phyloP scores from a whole-genome alignment of 2,888 invertebrate species.

The Axea sp. region DNA sequence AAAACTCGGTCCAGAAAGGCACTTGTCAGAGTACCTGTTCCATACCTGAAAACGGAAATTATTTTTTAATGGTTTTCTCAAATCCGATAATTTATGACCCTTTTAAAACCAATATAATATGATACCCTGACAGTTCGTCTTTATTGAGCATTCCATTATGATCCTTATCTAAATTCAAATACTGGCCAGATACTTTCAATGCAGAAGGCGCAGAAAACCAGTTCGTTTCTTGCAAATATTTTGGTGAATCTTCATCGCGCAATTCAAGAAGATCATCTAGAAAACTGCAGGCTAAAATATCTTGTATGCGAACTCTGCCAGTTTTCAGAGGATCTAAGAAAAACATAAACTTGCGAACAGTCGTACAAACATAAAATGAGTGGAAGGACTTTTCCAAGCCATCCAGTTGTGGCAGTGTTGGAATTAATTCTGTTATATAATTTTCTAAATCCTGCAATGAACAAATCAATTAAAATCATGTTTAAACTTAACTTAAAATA shows the following conservation, averaged over 20 bases:
- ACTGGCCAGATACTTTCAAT: slow-evolving; percentile 94
- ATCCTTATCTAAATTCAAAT: slow-evolving; percentile 94
- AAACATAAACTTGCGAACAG: slow-evolving; percentile 97
- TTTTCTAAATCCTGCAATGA: slow-evolving; percentile 93
- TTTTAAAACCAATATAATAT: too few species aligned
- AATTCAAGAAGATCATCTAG: slow-evolving; percentile 94
- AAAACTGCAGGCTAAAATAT: slow-evolving; percentile 94
- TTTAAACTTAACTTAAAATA: too few species aligned
- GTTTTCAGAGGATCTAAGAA: slow-evolving; percentile 94
- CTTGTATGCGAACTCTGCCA: slow-evolving; percentile 93
- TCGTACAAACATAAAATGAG: slow-evolving; percentile 97
- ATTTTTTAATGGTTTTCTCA: too few species aligned
- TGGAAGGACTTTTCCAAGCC: slow-evolving; percentile 96
- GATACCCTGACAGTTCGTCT: slow-evolving; percentile 92
- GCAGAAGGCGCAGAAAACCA: slow-evolving; percentile 96
- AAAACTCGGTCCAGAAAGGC: slow-evolving; percentile 96
- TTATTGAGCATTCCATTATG: slow-evolving; percentile 98
- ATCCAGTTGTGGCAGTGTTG: slow-evolving; percentile 93
- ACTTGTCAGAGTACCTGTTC: slow-evolving; percentile 93
- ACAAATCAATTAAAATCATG: too few species aligned
- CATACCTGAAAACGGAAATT: slow-evolving; percentile 82
- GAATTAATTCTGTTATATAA: slow-evolving; percentile 95
- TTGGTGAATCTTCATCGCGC: slow-evolving; percentile 90
- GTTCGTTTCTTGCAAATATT: slow-evolving; percentile 91
- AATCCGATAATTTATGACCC: too few species aligned